A percentile compares a stretch with the other conserved stretches of the same genome.
phyloP scores from a whole-genome alignment of 2,113 vertebrate species.

The Datnioides undecimradiatus region DNA sequence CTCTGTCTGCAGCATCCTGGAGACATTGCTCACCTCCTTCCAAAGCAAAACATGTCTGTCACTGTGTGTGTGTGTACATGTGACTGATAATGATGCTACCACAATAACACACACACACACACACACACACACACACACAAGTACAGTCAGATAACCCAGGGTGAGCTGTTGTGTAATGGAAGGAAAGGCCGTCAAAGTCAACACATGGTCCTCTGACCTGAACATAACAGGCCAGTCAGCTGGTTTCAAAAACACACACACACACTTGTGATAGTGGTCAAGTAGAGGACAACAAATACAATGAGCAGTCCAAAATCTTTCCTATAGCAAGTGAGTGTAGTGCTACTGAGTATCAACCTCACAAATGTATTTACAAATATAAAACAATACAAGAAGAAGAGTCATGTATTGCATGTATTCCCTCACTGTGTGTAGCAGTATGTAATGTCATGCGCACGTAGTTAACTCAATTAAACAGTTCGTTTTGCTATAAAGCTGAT shows the following conservation, averaged over 20 bases:
- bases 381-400: neutral
- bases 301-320: neutral
- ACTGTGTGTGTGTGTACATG: constrained; percentile 16
- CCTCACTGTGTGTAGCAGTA: neutral
- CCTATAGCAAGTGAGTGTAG: no score
- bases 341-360: neutral
- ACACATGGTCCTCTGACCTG: constrained; percentile 61
- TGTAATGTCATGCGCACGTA: neutral
- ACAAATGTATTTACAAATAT: neutral
- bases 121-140: constrained; percentile 14
- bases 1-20: constrained; percentile 71
- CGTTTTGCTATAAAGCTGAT: neutral
- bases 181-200: constrained; percentile 69
- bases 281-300: constrained; percentile 11
- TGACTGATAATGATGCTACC: constrained; percentile 62
- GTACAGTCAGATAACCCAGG: constrained; percentile 67
- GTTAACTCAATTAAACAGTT: neutral
- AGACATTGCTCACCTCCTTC: constrained; percentile 64
- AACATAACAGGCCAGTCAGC: constrained; percentile 61
- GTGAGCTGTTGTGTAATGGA: constrained; percentile 69
- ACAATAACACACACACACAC: constrained; percentile 41
- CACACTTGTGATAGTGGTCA: constrained; percentile 20
- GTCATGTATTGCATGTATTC: neutral
- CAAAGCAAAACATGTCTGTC: constrained; percentile 65
- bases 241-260: constrained; percentile 40